Evolutionary conservation across 2,113 vertebrate species (phyloP).

Genomic region (Cyanistes caeruleus): DNA sequence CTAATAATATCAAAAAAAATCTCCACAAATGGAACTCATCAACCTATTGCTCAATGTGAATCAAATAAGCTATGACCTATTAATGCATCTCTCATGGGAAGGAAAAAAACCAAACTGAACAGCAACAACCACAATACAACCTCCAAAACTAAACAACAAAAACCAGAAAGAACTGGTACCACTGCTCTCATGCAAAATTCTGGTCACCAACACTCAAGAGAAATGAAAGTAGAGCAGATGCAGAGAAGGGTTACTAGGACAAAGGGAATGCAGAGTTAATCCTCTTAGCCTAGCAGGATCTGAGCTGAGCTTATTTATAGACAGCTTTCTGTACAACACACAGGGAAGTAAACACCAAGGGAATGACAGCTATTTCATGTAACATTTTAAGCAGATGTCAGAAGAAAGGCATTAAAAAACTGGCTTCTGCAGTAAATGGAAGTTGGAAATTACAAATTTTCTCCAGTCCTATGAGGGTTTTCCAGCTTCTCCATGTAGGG

Average conservation of each 20-base stretch:
- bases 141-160: not conserved
- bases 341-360: conserved; percentile 4
- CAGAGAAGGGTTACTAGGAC: not conserved
- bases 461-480: not conserved
- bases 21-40: not conserved
- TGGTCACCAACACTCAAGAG: not conserved
- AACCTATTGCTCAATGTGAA: not conserved
- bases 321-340: not conserved
- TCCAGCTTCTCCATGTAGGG: not conserved
- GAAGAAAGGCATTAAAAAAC: not conserved
- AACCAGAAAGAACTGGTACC: not conserved
- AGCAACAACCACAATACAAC: not conserved
- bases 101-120: not conserved
- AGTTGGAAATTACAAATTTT: not conserved
- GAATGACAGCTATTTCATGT: not conserved
- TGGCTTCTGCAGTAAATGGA: not conserved
- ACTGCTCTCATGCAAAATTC: not conserved
- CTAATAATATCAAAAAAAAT: not conserved
- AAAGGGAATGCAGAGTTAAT: conserved; percentile 38
- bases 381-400: not conserved
- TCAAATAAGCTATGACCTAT: not conserved
- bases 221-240: conserved; percentile 24
- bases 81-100: not conserved
- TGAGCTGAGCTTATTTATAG: conserved; percentile 26
- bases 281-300: conserved; percentile 2